Conservation (phyloP, 92 coral and sea anemone species). For the Porites evermanni region DNA sequence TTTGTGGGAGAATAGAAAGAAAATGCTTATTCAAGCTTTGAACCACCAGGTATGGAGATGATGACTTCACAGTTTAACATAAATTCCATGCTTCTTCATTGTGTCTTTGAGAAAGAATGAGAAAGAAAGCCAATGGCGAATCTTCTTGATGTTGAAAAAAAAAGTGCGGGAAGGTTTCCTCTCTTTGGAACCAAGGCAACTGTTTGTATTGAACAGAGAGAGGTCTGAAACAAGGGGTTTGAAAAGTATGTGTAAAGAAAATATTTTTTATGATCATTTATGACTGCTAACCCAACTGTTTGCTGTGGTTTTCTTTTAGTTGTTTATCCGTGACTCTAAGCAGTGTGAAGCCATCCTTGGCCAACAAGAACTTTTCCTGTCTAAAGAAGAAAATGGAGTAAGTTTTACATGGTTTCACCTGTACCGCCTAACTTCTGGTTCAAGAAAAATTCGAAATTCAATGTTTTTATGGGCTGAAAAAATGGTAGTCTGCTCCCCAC, state of each 20-base stretch:
- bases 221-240: neutral
- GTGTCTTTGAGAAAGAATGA: too few species aligned
- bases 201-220: neutral
- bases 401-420: constrained; percentile 15
- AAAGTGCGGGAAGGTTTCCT: too few species aligned
- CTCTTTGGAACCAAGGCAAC: too few species aligned
- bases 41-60: constrained; percentile 84
- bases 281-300: neutral
- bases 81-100: too few species aligned
- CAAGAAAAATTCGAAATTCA: too few species aligned
- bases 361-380: constrained; percentile 94
- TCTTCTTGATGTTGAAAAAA: too few species aligned
- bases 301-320: constrained; percentile 36
- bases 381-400: constrained; percentile 97
- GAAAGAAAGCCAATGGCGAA: too few species aligned
- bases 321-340: constrained; percentile 96
- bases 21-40: constrained; percentile 87
- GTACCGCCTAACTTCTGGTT: neutral
- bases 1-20: constrained; percentile 94
- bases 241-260: too few species aligned
- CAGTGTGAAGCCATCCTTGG: constrained; percentile 97
- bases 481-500: too few species aligned
- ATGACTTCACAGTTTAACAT: neutral
- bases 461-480: too few species aligned
- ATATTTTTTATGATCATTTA: too few species aligned